A percentile compares a stretch with the other conserved stretches of the same genome.
These are phyloP conservation scores for Zoroaster sp. DNA, from an alignment of 53 echinoderm and acorn worm genomes.

Conservation along the genomic window DNA sequence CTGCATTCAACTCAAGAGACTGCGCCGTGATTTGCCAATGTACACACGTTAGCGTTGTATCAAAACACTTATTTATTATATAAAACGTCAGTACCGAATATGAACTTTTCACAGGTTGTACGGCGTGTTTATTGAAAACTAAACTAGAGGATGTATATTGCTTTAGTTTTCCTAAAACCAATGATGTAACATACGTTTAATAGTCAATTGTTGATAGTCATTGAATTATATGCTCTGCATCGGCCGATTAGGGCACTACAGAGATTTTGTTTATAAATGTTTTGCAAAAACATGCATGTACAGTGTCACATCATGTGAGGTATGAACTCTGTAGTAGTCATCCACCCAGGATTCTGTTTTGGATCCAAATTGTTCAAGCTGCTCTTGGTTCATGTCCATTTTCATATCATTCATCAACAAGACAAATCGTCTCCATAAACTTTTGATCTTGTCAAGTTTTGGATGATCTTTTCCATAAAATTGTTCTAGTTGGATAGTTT, in stretches of 20 bases:
- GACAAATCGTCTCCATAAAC: slow-evolving; percentile 27
- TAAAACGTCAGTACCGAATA: no score
- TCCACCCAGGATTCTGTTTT: slow-evolving; percentile 56
- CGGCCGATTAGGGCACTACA: no score
- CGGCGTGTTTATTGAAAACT: no score
- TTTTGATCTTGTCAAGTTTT: not conserved
- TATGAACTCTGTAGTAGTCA: slow-evolving; percentile 22
- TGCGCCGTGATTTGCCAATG: no score
- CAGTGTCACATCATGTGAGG: slow-evolving; percentile 47
- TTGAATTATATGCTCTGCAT: no score
- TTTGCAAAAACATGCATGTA: slow-evolving; percentile 60
- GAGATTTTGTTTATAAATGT: slow-evolving; percentile 47
- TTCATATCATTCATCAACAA: slow-evolving; percentile 11
- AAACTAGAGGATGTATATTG: no score
- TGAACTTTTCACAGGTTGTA: no score
- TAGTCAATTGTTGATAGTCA: not conserved
- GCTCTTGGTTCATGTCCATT: not conserved
- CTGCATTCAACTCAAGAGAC: no score
- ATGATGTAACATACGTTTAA: no score
- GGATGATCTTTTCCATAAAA: slow-evolving; percentile 19
- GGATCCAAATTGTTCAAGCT: not conserved
- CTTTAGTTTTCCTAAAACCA: no score
- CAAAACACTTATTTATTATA: no score
- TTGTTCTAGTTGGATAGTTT: slow-evolving; percentile 11
- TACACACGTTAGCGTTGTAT: no score